Evolutionary conservation across 2,888 invertebrate genomes (phyloP).

Genomic region (Drosophila borborema): DNA sequence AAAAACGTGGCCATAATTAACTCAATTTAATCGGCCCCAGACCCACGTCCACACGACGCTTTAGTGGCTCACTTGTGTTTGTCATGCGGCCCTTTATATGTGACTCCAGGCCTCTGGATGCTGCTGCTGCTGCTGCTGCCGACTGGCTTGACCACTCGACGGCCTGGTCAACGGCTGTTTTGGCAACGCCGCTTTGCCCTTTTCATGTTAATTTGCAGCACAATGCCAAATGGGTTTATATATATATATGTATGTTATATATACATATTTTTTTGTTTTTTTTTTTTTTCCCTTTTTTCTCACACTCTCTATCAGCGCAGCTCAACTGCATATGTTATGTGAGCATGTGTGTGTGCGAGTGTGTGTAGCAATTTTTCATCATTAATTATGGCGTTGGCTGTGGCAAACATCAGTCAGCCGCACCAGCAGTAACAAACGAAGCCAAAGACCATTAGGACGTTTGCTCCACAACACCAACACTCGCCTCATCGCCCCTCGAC

Average conservation of each 20-base stretch:
- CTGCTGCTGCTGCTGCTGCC: background rate
- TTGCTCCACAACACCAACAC: constrained; percentile 16
- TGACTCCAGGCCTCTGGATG: background rate
- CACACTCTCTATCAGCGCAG: constrained; percentile 14
- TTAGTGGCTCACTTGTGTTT: constrained; percentile 71
- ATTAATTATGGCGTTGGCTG: constrained; percentile 78
- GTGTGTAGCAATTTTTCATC: constrained; percentile 77
- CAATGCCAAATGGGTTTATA: constrained; percentile 67
- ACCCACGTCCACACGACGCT: constrained; percentile 43
- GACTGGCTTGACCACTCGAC: constrained; percentile 45
- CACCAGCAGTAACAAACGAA: constrained; percentile 57
- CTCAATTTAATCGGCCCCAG: constrained; percentile 72
- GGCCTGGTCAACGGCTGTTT: constrained; percentile 42
- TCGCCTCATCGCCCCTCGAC: background rate
- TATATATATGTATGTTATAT: constrained; percentile 7
- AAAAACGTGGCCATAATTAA: constrained; percentile 72
- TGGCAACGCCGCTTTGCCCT: constrained; percentile 76
- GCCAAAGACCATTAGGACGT: constrained; percentile 73
- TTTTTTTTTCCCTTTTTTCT: constrained; percentile 9
- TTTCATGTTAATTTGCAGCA: constrained; percentile 77
- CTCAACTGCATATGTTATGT: constrained; percentile 67
- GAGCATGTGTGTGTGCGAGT: constrained; percentile 35
- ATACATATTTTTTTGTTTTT: constrained; percentile 5
- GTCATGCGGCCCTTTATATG: constrained; percentile 42
- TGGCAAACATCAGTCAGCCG: constrained; percentile 76